phyloP scores from a whole-genome alignment of 1,140 invertebrate species.

The Drosophila dunni region DNA sequence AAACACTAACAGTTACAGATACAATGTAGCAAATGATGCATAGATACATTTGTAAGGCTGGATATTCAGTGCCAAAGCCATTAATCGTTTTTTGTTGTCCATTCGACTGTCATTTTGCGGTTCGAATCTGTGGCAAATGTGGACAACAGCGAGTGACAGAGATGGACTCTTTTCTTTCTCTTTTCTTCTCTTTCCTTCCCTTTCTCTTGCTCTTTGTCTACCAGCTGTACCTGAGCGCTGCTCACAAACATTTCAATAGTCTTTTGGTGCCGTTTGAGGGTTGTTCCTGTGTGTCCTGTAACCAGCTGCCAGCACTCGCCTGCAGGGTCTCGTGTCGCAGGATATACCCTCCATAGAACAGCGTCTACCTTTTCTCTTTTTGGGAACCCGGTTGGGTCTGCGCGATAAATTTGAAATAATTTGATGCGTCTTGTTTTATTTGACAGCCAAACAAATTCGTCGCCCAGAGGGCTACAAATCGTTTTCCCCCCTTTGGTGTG shows the following conservation, averaged over 20 bases:
- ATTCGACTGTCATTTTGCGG: conserved; percentile 73
- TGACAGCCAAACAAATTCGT: conserved; percentile 78
- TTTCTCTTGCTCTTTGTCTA: not conserved
- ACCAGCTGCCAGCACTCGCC: conserved; percentile 52
- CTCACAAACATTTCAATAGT: conserved; percentile 41
- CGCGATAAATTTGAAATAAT: conserved; percentile 81
- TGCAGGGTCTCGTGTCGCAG: conserved; percentile 23
- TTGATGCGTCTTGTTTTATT: conserved; percentile 83
- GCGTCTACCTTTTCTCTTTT: conserved; percentile 31
- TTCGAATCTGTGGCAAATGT: conserved; percentile 72
- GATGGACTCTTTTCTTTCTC: no score
- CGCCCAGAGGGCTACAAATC: conserved; percentile 59
- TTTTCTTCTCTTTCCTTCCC: not conserved
- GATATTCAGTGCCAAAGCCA: conserved; percentile 25
- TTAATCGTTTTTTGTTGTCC: conserved; percentile 67
- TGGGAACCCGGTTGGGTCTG: conserved; percentile 21
- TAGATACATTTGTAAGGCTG: conserved; percentile 41
- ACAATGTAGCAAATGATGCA: conserved; percentile 16
- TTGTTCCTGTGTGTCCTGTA: conserved; percentile 25
- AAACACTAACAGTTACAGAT: conserved; percentile 19
- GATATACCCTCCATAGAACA: conserved; percentile 13
- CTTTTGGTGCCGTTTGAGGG: conserved; percentile 24
- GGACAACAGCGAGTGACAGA: not conserved
- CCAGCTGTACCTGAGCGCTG: not conserved
- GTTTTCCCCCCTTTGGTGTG: conserved; percentile 1